phyloP scores from a whole-genome alignment of 2,113 vertebrate genomes.

The Heloderma charlesbogerti region DNA sequence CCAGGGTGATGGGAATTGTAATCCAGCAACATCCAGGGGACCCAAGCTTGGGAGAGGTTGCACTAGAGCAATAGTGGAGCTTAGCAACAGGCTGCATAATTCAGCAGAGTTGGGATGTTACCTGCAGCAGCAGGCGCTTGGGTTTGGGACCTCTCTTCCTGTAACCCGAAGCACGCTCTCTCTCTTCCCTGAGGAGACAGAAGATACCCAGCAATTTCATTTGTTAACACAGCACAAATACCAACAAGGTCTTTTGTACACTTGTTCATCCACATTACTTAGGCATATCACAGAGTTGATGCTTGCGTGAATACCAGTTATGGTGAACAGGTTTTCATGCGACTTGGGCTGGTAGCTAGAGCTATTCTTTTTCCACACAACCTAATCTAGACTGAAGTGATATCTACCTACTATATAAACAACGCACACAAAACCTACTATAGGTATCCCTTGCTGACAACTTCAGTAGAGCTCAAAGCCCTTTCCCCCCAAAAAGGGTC shows the following conservation, averaged over 20 bases:
- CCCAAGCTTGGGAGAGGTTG: not conserved
- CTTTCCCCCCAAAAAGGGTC: not conserved
- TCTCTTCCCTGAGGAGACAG: conserved; percentile 87
- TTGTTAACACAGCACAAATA: conserved; percentile 35
- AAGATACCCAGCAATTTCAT: conserved; percentile 25
- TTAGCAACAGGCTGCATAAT: not conserved
- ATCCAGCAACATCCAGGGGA: not conserved
- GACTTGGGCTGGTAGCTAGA: conserved; percentile 38
- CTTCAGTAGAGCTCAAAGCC: not conserved
- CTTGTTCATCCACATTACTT: conserved; percentile 28
- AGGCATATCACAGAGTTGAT: conserved; percentile 34
- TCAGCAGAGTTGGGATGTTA: conserved; percentile 66
- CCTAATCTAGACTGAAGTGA: no score
- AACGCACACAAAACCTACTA: not conserved
- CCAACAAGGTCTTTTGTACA: not conserved
- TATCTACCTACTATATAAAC: not conserved
- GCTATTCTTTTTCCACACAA: not conserved
- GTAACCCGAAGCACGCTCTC: conserved; percentile 92
- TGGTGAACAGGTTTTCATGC: conserved; percentile 26
- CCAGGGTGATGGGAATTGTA: not conserved
- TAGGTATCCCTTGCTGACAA: not conserved
- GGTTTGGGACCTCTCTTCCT: conserved; percentile 97
- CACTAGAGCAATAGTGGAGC: no score
- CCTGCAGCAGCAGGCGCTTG: conserved; percentile 93
- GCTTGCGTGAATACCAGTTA: conserved; percentile 41